Evolutionary conservation across 2,113 vertebrate species (phyloP).

Genomic region (Columbina picui): DNA sequence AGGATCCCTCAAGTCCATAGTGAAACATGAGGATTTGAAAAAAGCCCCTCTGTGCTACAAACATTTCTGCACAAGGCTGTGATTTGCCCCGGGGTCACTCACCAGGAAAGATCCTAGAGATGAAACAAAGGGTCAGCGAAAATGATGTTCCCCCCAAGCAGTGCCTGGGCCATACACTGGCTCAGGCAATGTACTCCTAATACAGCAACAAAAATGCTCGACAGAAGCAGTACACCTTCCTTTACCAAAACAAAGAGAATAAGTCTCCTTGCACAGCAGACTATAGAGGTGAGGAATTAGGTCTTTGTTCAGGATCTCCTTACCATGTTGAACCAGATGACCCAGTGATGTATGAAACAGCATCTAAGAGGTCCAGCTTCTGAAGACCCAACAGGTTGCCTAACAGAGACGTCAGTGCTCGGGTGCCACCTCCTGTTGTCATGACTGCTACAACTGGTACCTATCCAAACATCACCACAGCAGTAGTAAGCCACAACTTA

Average conservation of each 20-base stretch:
- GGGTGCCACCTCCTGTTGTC: slow-evolving; percentile 84
- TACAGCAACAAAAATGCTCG: not conserved
- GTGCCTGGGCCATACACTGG: not conserved
- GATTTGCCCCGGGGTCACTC: not conserved
- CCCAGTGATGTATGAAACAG: slow-evolving; percentile 82
- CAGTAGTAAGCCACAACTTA: not conserved
- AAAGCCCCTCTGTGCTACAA: not conserved
- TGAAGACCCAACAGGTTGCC: slow-evolving; percentile 83
- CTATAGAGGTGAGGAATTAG: rapidly evolving
- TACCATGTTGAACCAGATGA: slow-evolving; percentile 91
- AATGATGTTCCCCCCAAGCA: not conserved
- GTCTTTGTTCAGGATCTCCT: slow-evolving; percentile 5
- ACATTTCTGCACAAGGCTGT: not conserved
- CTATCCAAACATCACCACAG: slow-evolving; percentile 61
- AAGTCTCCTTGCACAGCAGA: not conserved
- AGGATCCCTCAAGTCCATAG: not conserved
- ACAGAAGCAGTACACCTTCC: not conserved
- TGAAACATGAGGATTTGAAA: not conserved
- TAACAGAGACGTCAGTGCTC: slow-evolving; percentile 82
- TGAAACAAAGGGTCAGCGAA: not conserved
- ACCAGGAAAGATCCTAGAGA: not conserved
- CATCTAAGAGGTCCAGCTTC: slow-evolving; percentile 82
- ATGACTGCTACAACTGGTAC: slow-evolving; percentile 84
- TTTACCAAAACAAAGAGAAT: not conserved
- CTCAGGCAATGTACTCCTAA: not conserved